Conservation (phyloP, 2,888 invertebrate species). For the Eilema caniola region DNA sequence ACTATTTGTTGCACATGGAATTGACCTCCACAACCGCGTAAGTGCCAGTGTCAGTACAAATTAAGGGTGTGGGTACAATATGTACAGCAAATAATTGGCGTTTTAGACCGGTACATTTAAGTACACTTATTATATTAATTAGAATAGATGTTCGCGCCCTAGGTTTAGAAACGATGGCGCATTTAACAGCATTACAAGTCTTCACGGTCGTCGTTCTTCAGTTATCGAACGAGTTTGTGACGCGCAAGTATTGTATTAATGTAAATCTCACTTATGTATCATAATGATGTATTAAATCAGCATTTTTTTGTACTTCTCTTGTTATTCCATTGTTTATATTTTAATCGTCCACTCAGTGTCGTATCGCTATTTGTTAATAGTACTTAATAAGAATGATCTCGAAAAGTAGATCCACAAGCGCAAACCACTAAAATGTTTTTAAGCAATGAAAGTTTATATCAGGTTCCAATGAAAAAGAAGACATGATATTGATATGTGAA, state of each 20-base stretch:
- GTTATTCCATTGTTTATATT: slow-evolving; percentile 38
- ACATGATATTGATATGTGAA: not conserved
- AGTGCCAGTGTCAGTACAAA: not conserved
- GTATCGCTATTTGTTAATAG: slow-evolving; percentile 21
- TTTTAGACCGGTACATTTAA: not conserved
- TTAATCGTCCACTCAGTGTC: slow-evolving; percentile 29
- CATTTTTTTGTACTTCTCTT: slow-evolving; percentile 24
- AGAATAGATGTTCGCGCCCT: not conserved
- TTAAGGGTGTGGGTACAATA: not conserved
- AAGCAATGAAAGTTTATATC: not conserved
- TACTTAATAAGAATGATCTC: slow-evolving; percentile 16
- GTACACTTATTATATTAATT: not conserved
- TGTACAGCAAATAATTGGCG: not conserved
- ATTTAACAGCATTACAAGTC: slow-evolving; percentile 35
- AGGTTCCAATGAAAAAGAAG: not conserved
- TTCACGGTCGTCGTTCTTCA: slow-evolving; percentile 25
- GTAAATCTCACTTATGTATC: slow-evolving; percentile 27
- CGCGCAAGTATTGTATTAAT: slow-evolving; percentile 30
- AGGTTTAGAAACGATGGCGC: slow-evolving; percentile 15
- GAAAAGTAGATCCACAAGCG: not conserved
- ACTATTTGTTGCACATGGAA: no score
- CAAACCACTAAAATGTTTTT: not conserved
- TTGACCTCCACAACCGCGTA: no score
- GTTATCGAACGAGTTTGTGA: slow-evolving; percentile 26
- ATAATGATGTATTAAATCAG: slow-evolving; percentile 28